These are phyloP conservation scores for Neopipo cinnamomea DNA, from an alignment of 2,113 vertebrate genomes.

Conservation along the genomic window DNA sequence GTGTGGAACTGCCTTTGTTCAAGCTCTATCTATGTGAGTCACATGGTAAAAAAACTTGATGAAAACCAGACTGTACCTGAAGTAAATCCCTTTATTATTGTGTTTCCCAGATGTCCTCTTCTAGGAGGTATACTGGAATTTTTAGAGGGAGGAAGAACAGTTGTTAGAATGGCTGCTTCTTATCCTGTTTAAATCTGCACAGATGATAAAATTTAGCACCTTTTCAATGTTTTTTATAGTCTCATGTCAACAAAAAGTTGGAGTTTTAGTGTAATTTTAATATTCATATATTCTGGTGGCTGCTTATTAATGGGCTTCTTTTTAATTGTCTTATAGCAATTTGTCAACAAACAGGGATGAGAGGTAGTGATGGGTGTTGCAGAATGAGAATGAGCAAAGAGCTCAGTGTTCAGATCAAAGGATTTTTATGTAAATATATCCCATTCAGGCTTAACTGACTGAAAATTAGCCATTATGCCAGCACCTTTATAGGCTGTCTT, in stretches of 20 bases:
- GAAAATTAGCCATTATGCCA: background rate
- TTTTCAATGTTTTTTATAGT: background rate
- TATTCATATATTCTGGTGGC: background rate
- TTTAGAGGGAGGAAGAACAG: background rate
- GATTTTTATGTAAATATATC: background rate
- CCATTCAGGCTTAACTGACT: background rate
- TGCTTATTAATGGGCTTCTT: background rate
- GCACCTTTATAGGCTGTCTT: background rate
- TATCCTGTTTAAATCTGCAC: background rate
- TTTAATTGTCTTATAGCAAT: background rate
- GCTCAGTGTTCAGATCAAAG: background rate
- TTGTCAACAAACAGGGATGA: background rate
- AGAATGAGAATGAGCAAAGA: background rate
- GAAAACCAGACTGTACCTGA: background rate
- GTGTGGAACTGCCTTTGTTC: background rate
- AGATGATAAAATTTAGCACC: background rate
- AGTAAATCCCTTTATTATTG: background rate
- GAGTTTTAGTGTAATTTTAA: background rate
- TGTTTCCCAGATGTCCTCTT: background rate
- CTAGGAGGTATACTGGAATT: background rate
- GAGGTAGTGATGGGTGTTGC: background rate
- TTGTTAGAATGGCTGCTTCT: background rate
- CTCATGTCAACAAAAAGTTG: background rate
- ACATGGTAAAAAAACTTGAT: background rate
- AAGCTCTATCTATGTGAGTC: fast-evolving